These are phyloP conservation scores for Hepsetus odoe DNA, from an alignment of 2,113 vertebrate species.

Conservation along the genomic window DNA sequence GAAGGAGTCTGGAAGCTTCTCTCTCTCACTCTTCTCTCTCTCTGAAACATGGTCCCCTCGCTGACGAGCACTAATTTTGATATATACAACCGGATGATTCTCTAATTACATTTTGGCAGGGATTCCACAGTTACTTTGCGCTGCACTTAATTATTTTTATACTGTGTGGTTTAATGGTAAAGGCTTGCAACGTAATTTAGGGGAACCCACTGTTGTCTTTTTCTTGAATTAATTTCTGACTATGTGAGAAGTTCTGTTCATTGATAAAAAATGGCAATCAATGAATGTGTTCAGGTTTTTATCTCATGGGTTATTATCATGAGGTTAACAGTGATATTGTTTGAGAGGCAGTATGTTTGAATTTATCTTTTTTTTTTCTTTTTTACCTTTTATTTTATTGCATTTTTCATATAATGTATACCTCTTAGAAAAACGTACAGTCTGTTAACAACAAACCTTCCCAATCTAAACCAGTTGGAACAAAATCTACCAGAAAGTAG, in stretches of 20 bases:
- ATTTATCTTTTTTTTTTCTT: no score
- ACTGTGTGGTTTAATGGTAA: slow-evolving; percentile 72
- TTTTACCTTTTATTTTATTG: no score
- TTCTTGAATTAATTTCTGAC: slow-evolving; percentile 40
- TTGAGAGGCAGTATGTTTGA: background rate
- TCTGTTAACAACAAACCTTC: background rate
- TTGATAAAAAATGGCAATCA: slow-evolving; percentile 19
- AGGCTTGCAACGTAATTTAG: slow-evolving; percentile 78
- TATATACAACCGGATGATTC: slow-evolving; percentile 89
- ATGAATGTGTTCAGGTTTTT: background rate
- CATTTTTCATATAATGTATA: slow-evolving; percentile 4
- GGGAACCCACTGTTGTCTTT: slow-evolving; percentile 62
- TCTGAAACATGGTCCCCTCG: slow-evolving; percentile 83
- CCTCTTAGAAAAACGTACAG: background rate
- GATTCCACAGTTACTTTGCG: slow-evolving; percentile 81
- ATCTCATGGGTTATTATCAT: background rate
- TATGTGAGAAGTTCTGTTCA: background rate
- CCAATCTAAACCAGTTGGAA: slow-evolving; percentile 27
- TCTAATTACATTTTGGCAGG: slow-evolving; percentile 92
- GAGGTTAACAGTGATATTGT: background rate
- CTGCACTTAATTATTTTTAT: slow-evolving; percentile 82
- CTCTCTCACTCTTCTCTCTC: slow-evolving; percentile 62
- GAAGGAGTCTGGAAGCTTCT: slow-evolving; percentile 74
- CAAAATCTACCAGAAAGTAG: background rate
- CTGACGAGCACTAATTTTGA: slow-evolving; percentile 90